Conservation (phyloP, 2,888 invertebrate genomes). For the Erpobdella octoculata region DNA sequence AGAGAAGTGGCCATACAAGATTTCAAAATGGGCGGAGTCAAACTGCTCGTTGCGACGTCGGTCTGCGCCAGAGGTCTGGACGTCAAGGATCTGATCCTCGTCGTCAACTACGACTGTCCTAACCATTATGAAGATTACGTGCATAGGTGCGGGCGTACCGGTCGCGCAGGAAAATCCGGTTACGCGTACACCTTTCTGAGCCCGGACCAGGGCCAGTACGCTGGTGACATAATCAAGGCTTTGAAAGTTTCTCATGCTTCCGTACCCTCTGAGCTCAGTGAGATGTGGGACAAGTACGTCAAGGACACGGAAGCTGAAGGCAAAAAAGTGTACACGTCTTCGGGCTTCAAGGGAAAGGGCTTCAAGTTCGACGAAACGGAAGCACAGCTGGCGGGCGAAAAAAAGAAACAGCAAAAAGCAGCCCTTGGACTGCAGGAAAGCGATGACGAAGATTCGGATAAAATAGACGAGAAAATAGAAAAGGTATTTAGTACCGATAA, state of each 20-base stretch:
- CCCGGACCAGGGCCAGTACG: slow-evolving; percentile 82
- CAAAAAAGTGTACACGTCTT: slow-evolving; percentile 53
- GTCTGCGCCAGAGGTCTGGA: slow-evolving; percentile 97
- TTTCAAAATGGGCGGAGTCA: slow-evolving; percentile 86
- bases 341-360: slow-evolving; percentile 68
- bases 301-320: slow-evolving; percentile 72
- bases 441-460: slow-evolving; percentile 90
- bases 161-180: slow-evolving; percentile 81
- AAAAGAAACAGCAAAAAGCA: slow-evolving; percentile 95
- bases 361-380: slow-evolving; percentile 98
- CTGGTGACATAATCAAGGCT: slow-evolving; percentile 85
- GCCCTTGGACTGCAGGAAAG: slow-evolving; percentile 79
- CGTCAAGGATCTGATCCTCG: slow-evolving; percentile 90
- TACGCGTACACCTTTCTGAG: slow-evolving; percentile 94
- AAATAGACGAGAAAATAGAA: slow-evolving; percentile 91
- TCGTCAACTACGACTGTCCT: slow-evolving; percentile 97
- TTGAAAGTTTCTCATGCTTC: slow-evolving; percentile 72
- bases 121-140: slow-evolving; percentile 99
- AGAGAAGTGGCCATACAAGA: slow-evolving; percentile 93
- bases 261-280: slow-evolving; percentile 70
- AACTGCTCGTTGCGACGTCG: slow-evolving; percentile 88
- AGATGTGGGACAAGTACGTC: slow-evolving; percentile 67
- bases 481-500: slow-evolving; percentile 78
- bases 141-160: slow-evolving; percentile 76
- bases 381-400: slow-evolving; percentile 85